Percentiles rank a stretch among this genome's conserved stretches.
phyloP scores from a whole-genome alignment of 2,797 vertebrate species.

The Dallia pectoralis region DNA sequence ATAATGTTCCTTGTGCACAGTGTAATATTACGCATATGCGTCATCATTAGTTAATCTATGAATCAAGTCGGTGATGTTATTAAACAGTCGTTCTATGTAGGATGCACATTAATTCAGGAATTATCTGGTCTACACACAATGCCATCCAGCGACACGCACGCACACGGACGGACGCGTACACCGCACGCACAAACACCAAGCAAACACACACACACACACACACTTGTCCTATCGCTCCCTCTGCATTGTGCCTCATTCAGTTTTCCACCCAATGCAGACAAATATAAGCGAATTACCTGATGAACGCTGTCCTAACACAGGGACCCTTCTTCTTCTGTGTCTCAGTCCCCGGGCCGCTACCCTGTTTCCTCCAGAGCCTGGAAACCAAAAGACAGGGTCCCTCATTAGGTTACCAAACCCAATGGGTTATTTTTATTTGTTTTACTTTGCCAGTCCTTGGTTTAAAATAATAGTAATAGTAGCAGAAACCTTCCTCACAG shows the following conservation, averaged over 20 bases:
- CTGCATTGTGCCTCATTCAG: background rate
- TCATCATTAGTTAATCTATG: background rate
- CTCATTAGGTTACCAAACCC: too few species aligned
- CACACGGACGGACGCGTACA: too few species aligned
- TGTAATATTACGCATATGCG: background rate
- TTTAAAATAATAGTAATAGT: too few species aligned
- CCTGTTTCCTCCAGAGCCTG: constrained; percentile 38
- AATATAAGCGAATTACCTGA: constrained; percentile 46
- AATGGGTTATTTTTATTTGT: too few species aligned
- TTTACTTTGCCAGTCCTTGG: too few species aligned
- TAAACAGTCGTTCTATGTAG: background rate
- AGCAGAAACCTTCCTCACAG: too few species aligned
- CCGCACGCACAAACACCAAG: too few species aligned
- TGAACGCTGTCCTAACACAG: constrained; percentile 37
- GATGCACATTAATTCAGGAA: background rate
- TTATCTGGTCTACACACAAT: constrained; percentile 3
- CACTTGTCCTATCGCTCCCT: background rate
- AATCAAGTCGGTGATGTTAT: background rate
- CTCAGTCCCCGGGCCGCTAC: constrained; percentile 39
- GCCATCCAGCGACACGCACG: background rate
- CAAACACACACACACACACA: background rate
- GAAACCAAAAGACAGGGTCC: constrained; percentile 21
- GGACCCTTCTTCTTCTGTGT: constrained; percentile 46
- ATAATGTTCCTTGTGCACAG: background rate
- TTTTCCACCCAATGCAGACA: background rate